These are phyloP conservation scores for Coelopa frigida DNA, from an alignment of 1,140 invertebrate species.

Conservation along the genomic window DNA sequence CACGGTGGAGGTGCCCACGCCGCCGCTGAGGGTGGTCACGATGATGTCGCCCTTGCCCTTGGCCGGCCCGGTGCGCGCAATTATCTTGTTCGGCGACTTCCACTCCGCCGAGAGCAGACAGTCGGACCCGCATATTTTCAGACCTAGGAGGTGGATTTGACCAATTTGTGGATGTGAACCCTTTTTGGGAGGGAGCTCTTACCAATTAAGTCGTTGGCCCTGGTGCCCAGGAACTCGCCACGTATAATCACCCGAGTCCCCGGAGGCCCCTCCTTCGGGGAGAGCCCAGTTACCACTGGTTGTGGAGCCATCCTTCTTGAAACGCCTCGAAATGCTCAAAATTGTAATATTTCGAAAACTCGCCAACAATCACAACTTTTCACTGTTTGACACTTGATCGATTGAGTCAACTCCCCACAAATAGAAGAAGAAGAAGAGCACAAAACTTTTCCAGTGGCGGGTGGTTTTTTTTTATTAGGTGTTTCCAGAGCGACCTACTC, in stretches of 20 bases:
- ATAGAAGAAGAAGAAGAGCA: no score
- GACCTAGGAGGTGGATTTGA: conserved; percentile 50
- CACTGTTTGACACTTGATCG: no score
- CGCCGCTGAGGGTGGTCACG: conserved; percentile 83
- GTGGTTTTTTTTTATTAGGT: no score
- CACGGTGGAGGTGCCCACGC: conserved; percentile 88
- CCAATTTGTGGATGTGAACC: background rate
- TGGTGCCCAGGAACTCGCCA: conserved; percentile 89
- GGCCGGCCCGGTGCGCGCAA: conserved; percentile 86
- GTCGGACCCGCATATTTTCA: conserved; percentile 93
- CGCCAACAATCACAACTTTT: no score
- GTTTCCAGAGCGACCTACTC: no score
- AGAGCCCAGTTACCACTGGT: conserved; percentile 91
- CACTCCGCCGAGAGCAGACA: conserved; percentile 94
- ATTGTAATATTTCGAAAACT: background rate
- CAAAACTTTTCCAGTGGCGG: no score
- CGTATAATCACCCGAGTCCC: conserved; percentile 92
- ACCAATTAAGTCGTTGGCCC: conserved; percentile 81
- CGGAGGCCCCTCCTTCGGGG: conserved; percentile 95
- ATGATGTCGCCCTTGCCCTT: conserved; percentile 95
- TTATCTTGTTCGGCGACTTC: conserved; percentile 96
- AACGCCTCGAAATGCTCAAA: background rate
- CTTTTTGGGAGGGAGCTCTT: conserved; percentile 26
- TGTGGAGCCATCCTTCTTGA: conserved; percentile 58
- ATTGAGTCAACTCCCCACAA: no score